These are phyloP conservation scores for Charaxes varanes DNA, from an alignment of 1,140 invertebrate species.

Conservation along the genomic window DNA sequence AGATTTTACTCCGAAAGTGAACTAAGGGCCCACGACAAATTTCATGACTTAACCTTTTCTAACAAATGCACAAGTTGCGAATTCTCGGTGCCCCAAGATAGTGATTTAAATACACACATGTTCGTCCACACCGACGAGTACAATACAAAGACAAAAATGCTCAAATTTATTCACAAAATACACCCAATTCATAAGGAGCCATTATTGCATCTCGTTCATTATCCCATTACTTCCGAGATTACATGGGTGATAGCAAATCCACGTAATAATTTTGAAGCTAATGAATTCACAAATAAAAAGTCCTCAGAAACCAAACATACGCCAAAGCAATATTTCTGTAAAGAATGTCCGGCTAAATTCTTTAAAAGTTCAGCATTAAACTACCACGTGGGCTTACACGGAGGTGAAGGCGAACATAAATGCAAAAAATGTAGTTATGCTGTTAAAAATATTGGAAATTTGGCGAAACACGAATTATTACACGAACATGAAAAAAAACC, in stretches of 20 bases:
- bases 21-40: conserved; percentile 79
- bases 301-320: conserved; percentile 37
- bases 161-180: conserved; percentile 79
- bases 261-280: conserved; percentile 32
- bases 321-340: conserved; percentile 71
- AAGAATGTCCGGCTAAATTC: conserved; percentile 81
- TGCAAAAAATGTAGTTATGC: conserved; percentile 91
- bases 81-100: conserved; percentile 83
- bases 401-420: conserved; percentile 80
- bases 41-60: conserved; percentile 78
- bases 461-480: conserved; percentile 81
- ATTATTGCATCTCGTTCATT: conserved; percentile 73
- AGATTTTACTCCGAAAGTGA: conserved; percentile 79
- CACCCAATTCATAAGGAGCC: conserved; percentile 79
- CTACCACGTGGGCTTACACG: conserved; percentile 83
- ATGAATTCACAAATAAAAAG: conserved; percentile 37
- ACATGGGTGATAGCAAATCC: conserved; percentile 46
- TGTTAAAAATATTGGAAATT: conserved; percentile 84
- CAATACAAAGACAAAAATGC: conserved; percentile 83
- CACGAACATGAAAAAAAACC: conserved; percentile 58
- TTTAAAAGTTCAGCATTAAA: conserved; percentile 81
- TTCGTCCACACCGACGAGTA: conserved; percentile 89
- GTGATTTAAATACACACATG: conserved; percentile 82
- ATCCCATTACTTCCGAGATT: conserved; percentile 39
- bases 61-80: conserved; percentile 85